phyloP scores from a whole-genome alignment of 2,888 invertebrate genomes.

The Drosophila meridionalis region DNA sequence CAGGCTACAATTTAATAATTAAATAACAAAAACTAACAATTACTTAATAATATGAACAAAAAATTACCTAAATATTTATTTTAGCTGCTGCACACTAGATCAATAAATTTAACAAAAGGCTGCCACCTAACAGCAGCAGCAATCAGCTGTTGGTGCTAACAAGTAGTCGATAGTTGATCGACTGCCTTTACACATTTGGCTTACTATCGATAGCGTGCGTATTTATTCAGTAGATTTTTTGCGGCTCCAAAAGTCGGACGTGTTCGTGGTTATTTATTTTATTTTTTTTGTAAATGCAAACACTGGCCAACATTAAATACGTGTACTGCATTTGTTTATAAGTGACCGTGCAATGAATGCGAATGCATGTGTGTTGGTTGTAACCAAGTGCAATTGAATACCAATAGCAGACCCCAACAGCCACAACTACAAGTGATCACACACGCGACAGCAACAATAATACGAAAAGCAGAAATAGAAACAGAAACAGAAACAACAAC shows the following conservation, averaged over 20 bases:
- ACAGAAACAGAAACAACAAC: slow-evolving; percentile 47
- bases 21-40: neutral
- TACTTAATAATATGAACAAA: fast-evolving
- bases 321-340: slow-evolving; percentile 63
- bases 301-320: slow-evolving; percentile 52
- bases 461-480: slow-evolving; percentile 28
- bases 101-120: neutral
- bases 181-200: slow-evolving; percentile 18
- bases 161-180: slow-evolving; percentile 54
- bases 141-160: slow-evolving; percentile 49
- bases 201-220: slow-evolving; percentile 47
- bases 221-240: slow-evolving; percentile 66
- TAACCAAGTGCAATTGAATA: slow-evolving; percentile 17
- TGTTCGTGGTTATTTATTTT: slow-evolving; percentile 55
- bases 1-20: fast-evolving
- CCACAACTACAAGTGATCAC: slow-evolving; percentile 47
- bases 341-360: slow-evolving; percentile 46
- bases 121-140: slow-evolving; percentile 34
- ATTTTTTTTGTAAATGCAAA: slow-evolving; percentile 53
- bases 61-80: neutral
- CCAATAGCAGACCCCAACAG: slow-evolving; percentile 10
- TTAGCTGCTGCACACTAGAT: neutral
- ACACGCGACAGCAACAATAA: slow-evolving; percentile 6
- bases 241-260: slow-evolving; percentile 64
- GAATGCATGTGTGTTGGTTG: slow-evolving; percentile 20